Evolutionary conservation across 2,797 vertebrate genomes (phyloP).

Genomic region (Mareca penelope): DNA sequence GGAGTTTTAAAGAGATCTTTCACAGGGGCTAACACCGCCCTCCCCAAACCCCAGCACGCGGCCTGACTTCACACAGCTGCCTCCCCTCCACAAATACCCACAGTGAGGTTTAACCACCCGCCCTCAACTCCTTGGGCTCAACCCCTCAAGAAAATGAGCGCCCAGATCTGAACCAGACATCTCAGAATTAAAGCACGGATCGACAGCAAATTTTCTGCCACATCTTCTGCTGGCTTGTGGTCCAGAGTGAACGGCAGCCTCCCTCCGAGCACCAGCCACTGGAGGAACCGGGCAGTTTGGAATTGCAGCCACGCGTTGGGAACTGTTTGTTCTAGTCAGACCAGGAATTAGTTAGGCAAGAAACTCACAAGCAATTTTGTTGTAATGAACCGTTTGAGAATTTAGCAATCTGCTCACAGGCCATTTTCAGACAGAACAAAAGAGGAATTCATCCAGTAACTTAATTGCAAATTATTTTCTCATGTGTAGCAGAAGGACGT

Average conservation of each 20-base stretch:
- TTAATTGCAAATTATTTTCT: constrained; percentile 28
- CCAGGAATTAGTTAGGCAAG: not conserved
- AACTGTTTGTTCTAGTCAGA: not conserved
- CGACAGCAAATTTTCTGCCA: not conserved
- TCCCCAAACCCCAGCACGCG: not conserved
- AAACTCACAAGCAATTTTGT: not conserved
- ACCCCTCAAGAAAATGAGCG: not conserved
- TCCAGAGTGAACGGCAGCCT: not conserved
- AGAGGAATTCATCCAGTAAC: constrained; percentile 22
- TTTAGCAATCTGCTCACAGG: constrained; percentile 17
- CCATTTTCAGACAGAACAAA: constrained; percentile 50
- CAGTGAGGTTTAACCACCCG: not conserved
- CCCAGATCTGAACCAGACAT: not conserved
- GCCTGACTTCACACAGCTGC: not conserved
- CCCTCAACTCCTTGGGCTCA: not conserved
- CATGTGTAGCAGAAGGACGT: not conserved
- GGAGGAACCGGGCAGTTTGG: not conserved
- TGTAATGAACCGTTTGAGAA: not conserved
- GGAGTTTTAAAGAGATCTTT: not conserved
- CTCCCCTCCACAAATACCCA: not conserved
- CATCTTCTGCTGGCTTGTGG: not conserved
- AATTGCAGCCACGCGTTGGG: not conserved
- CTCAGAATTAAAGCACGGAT: not conserved
- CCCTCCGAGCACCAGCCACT: not conserved
- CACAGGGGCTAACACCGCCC: not conserved